Conservation (phyloP, 1,140 invertebrate genomes). For the Orchesella cincta region DNA sequence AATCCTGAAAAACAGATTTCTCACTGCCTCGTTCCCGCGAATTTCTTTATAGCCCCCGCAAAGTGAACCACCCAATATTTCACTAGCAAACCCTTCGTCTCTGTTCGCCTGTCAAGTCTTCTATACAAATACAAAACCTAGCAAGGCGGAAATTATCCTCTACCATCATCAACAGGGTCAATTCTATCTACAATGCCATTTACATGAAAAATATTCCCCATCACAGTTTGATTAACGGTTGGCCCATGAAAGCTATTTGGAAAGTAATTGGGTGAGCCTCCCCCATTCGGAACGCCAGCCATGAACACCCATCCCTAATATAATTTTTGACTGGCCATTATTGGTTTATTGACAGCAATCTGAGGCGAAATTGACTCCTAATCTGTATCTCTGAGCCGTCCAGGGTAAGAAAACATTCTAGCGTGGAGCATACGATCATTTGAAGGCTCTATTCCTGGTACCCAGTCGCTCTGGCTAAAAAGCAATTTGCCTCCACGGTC, state of each 20-base stretch:
- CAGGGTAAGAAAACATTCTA: conserved; percentile 66
- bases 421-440: conserved; percentile 70
- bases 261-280: conserved; percentile 65
- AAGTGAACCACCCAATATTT: conserved; percentile 4
- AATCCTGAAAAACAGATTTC: conserved; percentile 3
- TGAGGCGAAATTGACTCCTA: conserved; percentile 66
- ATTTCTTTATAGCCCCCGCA: background rate
- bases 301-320: conserved; percentile 62
- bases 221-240: conserved; percentile 30
- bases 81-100: background rate
- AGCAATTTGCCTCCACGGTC: background rate
- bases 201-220: conserved; percentile 44
- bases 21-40: background rate
- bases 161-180: background rate
- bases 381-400: conserved; percentile 67
- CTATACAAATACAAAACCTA: background rate
- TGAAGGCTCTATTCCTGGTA: conserved; percentile 57
- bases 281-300: conserved; percentile 49
- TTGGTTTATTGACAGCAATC: conserved; percentile 66
- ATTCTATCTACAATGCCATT: conserved; percentile 57
- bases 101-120: background rate
- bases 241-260: conserved; percentile 64
- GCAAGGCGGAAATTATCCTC: conserved; percentile 12
- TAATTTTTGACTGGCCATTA: conserved; percentile 60
- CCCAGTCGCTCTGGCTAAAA: background rate